These are phyloP conservation scores for Mizuhopecten yessoensis DNA, from an alignment of 1,140 invertebrate species.

Conservation along the genomic window DNA sequence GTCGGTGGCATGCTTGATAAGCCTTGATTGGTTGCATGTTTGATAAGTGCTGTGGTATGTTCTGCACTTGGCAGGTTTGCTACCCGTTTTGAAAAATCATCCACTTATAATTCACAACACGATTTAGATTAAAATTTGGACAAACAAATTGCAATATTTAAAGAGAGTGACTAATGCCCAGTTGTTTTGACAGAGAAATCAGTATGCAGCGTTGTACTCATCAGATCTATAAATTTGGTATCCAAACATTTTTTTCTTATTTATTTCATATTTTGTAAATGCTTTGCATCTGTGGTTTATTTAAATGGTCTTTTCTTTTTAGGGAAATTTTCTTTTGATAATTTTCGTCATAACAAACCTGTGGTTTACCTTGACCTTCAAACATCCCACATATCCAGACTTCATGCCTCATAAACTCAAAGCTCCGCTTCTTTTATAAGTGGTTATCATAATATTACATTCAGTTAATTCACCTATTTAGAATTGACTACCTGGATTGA, in stretches of 20 bases:
- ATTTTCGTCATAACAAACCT: background rate
- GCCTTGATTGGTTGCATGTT: background rate
- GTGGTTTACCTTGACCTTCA: background rate
- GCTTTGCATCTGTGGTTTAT: background rate
- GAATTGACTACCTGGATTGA: background rate
- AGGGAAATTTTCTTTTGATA: background rate
- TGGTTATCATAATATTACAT: background rate
- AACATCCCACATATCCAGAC: background rate
- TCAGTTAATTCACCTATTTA: background rate
- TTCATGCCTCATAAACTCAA: background rate
- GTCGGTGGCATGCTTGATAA: background rate
- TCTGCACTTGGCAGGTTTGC: background rate
- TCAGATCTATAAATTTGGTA: background rate
- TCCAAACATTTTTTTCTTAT: background rate
- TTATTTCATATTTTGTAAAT: slow-evolving; percentile 3
- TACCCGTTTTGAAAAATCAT: background rate
- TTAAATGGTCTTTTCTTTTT: background rate
- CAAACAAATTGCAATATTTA: background rate
- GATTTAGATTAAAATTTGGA: background rate
- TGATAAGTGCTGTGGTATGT: background rate
- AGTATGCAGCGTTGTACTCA: background rate
- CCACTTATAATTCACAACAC: slow-evolving; percentile 11
- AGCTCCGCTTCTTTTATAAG: background rate
- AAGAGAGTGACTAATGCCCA: background rate
- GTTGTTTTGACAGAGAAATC: background rate